Percentiles rank a stretch among this genome's conserved stretches.
phyloP scores from a whole-genome alignment of 2,113 vertebrate species.

The Leuciscus idus region DNA sequence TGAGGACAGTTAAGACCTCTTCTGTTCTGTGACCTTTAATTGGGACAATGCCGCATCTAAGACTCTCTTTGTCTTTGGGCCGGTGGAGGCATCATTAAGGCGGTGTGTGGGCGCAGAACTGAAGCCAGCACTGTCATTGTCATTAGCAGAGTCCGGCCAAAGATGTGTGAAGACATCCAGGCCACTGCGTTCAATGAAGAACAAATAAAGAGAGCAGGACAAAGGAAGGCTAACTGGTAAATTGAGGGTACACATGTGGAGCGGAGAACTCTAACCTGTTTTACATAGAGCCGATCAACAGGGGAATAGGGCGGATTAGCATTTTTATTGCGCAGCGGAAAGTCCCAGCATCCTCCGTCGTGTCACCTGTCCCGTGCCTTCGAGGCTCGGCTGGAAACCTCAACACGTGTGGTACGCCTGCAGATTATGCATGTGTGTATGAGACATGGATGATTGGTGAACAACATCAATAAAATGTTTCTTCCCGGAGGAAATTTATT shows the following conservation, averaged over 20 bases:
- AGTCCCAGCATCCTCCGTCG: constrained; percentile 35
- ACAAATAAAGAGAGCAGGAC: constrained; percentile 63
- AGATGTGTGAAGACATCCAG: constrained; percentile 61
- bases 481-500: constrained; percentile 3
- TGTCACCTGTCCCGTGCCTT: constrained; percentile 49
- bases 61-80: constrained; percentile 24
- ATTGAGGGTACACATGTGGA: constrained; percentile 64
- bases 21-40: constrained; percentile 57
- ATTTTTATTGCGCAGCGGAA: constrained; percentile 65
- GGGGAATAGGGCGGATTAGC: constrained; percentile 66
- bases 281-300: constrained; percentile 63
- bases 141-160: constrained; percentile 49
- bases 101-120: neutral
- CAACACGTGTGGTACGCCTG: constrained; percentile 12
- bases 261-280: constrained; percentile 66
- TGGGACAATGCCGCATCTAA: constrained; percentile 35
- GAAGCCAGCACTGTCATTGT: constrained; percentile 11
- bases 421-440: constrained; percentile 40
- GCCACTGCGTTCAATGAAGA: constrained; percentile 61
- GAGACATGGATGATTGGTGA: neutral
- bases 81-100: constrained; percentile 36
- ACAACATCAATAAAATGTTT: neutral
- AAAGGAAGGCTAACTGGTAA: constrained; percentile 62
- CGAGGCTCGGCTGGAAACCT: constrained; percentile 33
- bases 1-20: constrained; percentile 18